Conservation (phyloP, 2,888 invertebrate species). For the Torymus texanus region DNA sequence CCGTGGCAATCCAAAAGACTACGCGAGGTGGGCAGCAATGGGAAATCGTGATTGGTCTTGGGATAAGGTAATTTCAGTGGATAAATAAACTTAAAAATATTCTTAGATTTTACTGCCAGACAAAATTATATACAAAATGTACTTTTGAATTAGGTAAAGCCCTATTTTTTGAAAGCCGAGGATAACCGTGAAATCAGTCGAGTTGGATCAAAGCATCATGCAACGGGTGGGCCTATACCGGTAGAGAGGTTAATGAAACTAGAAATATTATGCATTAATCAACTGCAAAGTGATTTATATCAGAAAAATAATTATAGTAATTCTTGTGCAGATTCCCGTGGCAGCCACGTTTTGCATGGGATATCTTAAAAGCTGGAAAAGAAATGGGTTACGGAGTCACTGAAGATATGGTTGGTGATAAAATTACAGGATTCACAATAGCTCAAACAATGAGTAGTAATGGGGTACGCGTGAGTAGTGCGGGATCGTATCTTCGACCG, state of each 20-base stretch:
- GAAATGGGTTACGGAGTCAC: slow-evolving; percentile 80
- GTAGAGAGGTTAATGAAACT: slow-evolving; percentile 69
- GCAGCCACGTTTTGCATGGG: slow-evolving; percentile 79
- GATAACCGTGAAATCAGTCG: slow-evolving; percentile 81
- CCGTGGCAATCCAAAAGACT: slow-evolving; percentile 84
- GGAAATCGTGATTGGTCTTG: slow-evolving; percentile 87
- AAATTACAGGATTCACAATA: slow-evolving; percentile 80
- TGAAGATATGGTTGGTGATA: slow-evolving; percentile 80
- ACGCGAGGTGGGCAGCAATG: slow-evolving; percentile 83
- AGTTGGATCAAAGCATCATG: slow-evolving; percentile 79
- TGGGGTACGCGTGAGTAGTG: slow-evolving; percentile 79
- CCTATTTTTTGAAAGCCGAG: slow-evolving; percentile 82
- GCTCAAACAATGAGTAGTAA: slow-evolving; percentile 81
- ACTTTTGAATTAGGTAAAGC: slow-evolving; percentile 77
- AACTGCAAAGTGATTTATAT: background rate
- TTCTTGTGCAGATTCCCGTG: slow-evolving; percentile 77
- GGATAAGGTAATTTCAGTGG: slow-evolving; percentile 75
- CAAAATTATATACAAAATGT: background rate
- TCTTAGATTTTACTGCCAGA: no score
- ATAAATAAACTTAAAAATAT: background rate
- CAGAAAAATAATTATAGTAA: slow-evolving; percentile 6
- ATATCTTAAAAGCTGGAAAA: slow-evolving; percentile 79
- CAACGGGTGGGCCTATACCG: slow-evolving; percentile 79
- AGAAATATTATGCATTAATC: background rate
- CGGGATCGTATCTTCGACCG: slow-evolving; percentile 80